Conservation (phyloP, 2,888 invertebrate genomes). For the Ornithoptera priamus region DNA sequence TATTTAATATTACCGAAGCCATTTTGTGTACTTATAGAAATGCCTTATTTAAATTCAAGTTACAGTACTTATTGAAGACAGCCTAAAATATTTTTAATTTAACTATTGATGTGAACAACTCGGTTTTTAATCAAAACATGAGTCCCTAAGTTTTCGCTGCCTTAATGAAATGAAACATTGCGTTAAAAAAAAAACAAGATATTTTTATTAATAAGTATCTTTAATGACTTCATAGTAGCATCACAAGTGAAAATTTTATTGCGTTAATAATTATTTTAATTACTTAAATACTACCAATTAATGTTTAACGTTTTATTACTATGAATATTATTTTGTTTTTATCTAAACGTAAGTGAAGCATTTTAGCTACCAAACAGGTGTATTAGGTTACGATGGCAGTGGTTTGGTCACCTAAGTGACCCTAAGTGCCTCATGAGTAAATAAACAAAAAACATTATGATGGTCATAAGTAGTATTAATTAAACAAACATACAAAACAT, state of each 20-base stretch:
- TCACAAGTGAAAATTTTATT: no score
- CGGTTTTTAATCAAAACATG: no score
- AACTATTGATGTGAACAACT: not conserved
- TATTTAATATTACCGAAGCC: not conserved
- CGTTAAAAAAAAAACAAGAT: no score
- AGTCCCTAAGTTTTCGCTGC: no score
- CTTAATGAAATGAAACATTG: no score
- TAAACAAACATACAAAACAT: not conserved
- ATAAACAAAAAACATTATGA: not conserved
- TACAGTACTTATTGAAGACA: not conserved
- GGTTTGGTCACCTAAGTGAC: not conserved
- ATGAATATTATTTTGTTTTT: not conserved
- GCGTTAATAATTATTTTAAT: no score
- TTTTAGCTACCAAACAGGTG: constrained; percentile 1
- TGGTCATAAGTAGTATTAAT: not conserved
- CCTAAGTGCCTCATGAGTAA: not conserved
- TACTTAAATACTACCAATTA: not conserved
- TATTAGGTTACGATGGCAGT: not conserved
- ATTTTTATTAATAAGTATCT: no score
- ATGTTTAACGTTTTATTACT: not conserved
- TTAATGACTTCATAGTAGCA: no score
- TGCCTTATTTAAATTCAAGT: not conserved
- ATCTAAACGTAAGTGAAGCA: not conserved
- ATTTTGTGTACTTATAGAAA: no score
- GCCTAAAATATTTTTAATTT: not conserved